A percentile compares a stretch with the other conserved stretches of the same genome.
phyloP scores from a whole-genome alignment of 2,888 invertebrate genomes.

The Drosophila hawaiiensis region DNA sequence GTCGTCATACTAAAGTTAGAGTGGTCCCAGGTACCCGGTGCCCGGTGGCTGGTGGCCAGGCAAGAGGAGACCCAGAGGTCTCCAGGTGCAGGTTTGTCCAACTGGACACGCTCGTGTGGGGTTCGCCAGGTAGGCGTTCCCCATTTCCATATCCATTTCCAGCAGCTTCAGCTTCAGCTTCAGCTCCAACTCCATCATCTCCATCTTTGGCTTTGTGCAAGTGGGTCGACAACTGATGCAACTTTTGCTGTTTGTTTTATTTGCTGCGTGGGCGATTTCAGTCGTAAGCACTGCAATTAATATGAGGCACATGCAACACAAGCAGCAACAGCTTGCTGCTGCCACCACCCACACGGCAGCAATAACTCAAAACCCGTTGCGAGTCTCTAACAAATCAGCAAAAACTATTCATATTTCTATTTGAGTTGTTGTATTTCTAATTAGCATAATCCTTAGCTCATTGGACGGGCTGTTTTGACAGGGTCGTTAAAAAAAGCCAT shows the following conservation, averaged over 20 bases:
- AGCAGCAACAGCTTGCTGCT: slow-evolving; percentile 46
- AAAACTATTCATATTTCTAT: neutral
- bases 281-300: slow-evolving; percentile 69
- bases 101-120: slow-evolving; percentile 54
- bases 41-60: too few species aligned
- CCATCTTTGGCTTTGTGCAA: slow-evolving; percentile 23
- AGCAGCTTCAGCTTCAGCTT: neutral
- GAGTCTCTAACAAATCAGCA: slow-evolving; percentile 7
- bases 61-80: neutral
- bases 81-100: slow-evolving; percentile 55
- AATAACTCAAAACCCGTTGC: slow-evolving; percentile 17
- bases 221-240: slow-evolving; percentile 61
- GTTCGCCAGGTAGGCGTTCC: slow-evolving; percentile 48
- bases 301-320: slow-evolving; percentile 55
- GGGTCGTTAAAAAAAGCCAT: neutral
- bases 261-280: slow-evolving; percentile 55
- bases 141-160: slow-evolving; percentile 5
- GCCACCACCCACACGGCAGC: slow-evolving; percentile 49
- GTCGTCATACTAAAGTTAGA: slow-evolving; percentile 4
- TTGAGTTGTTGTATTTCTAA: neutral
- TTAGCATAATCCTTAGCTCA: neutral
- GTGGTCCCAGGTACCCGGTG: neutral
- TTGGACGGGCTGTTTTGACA: neutral
- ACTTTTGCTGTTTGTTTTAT: slow-evolving; percentile 56
- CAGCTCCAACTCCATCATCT: slow-evolving; percentile 5